Base-by-base conservation (phyloP, 1,140 invertebrate species). In the Drosophila nikananu region DNA sequence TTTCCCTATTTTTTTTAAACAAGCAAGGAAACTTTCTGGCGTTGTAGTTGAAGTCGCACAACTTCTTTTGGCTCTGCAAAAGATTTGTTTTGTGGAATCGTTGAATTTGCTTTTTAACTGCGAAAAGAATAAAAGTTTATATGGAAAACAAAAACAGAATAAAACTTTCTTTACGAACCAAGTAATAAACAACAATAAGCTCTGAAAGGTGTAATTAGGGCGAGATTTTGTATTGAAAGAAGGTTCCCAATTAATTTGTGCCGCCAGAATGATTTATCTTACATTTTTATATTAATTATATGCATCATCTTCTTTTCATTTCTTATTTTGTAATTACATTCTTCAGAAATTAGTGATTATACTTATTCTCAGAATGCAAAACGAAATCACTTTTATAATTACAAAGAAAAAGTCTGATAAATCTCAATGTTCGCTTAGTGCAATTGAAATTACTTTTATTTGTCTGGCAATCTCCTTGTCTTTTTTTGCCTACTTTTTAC, bases 71-170 rank as follows among this genome's bases (percentile, higher is more conserved):
- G 23, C n/a, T 37, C 37, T 60, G 44, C 54, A 23, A 39, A 41
- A 52, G 67, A 73, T 73, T 73, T 73, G 70, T 72, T 52, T 60
- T 72, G 70, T 72, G 70, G 52, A 13, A 73, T 73, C 68, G 25
- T 71, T 61, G 70, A 35, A 60, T 73, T 51, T 60, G 54, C 30
- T 61, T 73, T 73, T 51, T 39, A 46, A 72, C 48, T 60, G 44
- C n/a, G 5, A 23, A 48, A 23, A 48, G 10, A 48, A 23, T 32
- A 49, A 59, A 71, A 72, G 25, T 71, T 59, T 42, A 21, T 54
- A 54, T 21, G 13, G 13, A 54, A 54, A 51, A 51, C 27, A 63
- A 32, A 51, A 49, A 42, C n/a, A 44, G 21, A 23, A 21, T 6
- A n/a, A 59, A 58, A 70, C 32, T 39, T 70, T 35, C 9, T 3